These are phyloP conservation scores for Lepidonotus clava DNA, from an alignment of 2,888 invertebrate species.

Conservation along the genomic window DNA sequence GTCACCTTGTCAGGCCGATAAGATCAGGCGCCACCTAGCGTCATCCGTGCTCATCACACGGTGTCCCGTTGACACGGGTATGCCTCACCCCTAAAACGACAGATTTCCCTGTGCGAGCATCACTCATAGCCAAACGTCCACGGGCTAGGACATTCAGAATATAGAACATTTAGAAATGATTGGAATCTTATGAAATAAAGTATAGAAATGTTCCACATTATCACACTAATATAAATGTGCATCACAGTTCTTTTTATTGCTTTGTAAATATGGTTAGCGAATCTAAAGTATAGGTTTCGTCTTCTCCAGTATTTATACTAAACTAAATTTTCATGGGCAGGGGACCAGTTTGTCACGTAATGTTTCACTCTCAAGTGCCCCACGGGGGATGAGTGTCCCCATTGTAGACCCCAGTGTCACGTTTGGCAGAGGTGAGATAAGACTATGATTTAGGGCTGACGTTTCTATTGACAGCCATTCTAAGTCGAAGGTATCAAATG, in stretches of 20 bases:
- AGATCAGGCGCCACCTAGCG: background rate
- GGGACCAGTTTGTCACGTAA: background rate
- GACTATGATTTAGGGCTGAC: background rate
- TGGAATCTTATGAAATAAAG: too few relatives aligned
- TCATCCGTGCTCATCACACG: background rate
- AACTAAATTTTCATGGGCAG: too few relatives aligned
- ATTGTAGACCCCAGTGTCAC: background rate
- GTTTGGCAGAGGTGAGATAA: background rate
- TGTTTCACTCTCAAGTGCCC: background rate
- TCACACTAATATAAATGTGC: background rate
- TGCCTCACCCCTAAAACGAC: background rate
- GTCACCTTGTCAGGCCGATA: background rate
- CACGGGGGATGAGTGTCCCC: background rate
- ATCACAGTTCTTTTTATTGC: too few relatives aligned
- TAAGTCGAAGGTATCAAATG: background rate
- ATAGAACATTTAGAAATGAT: too few relatives aligned
- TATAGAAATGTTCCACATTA: too few relatives aligned
- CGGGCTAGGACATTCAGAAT: too few relatives aligned
- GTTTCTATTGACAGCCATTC: background rate
- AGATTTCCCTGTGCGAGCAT: too few relatives aligned
- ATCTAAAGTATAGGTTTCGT: too few relatives aligned
- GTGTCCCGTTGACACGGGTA: slow-evolving; percentile 21
- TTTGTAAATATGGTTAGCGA: too few relatives aligned
- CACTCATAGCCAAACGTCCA: too few relatives aligned
- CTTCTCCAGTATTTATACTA: too few relatives aligned